Conservation (phyloP, 2,113 vertebrate genomes). For the Zosterops japonicus region DNA sequence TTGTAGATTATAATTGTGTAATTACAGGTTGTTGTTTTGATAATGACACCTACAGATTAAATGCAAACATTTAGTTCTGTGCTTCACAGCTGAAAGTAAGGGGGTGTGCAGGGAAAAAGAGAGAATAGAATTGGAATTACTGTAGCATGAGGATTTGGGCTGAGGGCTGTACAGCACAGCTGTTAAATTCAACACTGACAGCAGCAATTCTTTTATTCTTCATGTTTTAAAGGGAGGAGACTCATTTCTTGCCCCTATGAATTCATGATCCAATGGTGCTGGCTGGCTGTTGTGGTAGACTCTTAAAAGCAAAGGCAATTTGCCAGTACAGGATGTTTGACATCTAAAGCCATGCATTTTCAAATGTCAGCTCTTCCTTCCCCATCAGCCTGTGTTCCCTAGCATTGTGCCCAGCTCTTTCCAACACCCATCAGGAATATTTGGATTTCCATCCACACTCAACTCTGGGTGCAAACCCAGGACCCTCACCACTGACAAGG, state of each 20-base stretch:
- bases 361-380: background rate
- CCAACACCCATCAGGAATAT: accelerated
- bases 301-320: background rate
- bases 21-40: slow-evolving; percentile 81
- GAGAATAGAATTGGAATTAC: background rate
- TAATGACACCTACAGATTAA: slow-evolving; percentile 68
- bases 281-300: background rate
- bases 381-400: background rate
- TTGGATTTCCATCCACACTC: background rate
- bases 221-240: background rate
- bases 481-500: background rate
- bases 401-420: background rate
- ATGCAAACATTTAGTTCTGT: slow-evolving; percentile 46
- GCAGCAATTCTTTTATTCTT: background rate
- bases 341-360: background rate
- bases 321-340: background rate
- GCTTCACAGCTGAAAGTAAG: background rate
- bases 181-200: background rate
- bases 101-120: background rate
- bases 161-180: background rate
- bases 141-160: background rate
- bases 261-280: background rate
- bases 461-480: background rate
- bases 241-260: background rate
- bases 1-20: slow-evolving; percentile 54